Evolutionary conservation across 1,140 invertebrate genomes (phyloP), one percentile per base, ranked within the genome.

Genomic region (Drosophila novamexicana): DNA sequence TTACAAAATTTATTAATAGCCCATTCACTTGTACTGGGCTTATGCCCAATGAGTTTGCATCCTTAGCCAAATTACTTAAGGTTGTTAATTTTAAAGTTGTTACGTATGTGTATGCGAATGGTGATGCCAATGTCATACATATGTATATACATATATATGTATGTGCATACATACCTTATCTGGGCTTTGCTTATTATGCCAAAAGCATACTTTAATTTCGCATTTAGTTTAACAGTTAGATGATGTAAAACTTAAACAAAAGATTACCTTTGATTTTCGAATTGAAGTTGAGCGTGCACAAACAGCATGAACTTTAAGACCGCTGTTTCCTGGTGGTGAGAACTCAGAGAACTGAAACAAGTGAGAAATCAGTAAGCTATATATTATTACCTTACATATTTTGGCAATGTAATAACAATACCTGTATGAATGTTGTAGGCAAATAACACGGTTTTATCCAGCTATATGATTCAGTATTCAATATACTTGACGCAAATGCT

Each of bases 81-180:
- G 42, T 42, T 16, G 29, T n/a, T 57, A 7, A 8, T 37, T n/a
- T 47, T 22, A 10, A 6, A 29, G 22, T 22, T 73, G 50, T 62
- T 74, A 69, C 57, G 65, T 69, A 68, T 74, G 36, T 56, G 4
- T 68, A 34, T 12, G 62, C n/a, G 10, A 37, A 37, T 72, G 62
- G 10, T 44, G 45, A 73, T 67, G 71, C 50, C 71, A 56, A 69
- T 74, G 71, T 42, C 57, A 69, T 57, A 52, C 50, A 58, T 49
- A 50, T 37, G 45, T 63, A 59, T 37, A 36, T 59, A 42, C 65
- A 54, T 58, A 58, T 52, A 57, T 57, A 39, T 50, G 39, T 57
- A 39, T 50, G 39, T 58, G 52, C 40, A 52, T 53, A 44, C 50
- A 62, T 74, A 74, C 57, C 65, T 74, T 74, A 74, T 74, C 71